phyloP scores from a whole-genome alignment of 2,113 vertebrate genomes.

The Micromys minutus region DNA sequence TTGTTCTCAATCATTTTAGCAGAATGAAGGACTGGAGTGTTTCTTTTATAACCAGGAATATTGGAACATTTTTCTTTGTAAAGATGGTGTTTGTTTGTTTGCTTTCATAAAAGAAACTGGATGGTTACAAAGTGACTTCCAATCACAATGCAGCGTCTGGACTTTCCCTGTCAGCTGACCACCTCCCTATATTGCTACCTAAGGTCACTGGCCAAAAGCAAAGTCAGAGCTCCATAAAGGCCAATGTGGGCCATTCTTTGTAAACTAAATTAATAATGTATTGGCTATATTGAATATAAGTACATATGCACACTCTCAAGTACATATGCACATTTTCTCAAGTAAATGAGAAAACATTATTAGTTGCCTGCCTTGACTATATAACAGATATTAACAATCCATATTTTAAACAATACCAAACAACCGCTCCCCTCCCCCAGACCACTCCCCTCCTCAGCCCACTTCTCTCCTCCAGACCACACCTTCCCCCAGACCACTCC shows the following conservation, averaged over 20 bases:
- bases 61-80: not conserved
- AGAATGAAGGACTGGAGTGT: not conserved
- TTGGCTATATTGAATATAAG: not conserved
- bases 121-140: not conserved
- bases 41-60: not conserved
- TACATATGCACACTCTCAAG: not conserved
- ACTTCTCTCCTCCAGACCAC: no score
- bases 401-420: not conserved
- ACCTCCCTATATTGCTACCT: not conserved
- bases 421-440: not conserved
- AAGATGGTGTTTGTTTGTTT: not conserved
- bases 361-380: constrained; percentile 11
- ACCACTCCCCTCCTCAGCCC: no score
- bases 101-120: not conserved
- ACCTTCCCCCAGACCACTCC: no score
- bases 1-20: not conserved
- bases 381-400: constrained; percentile 18
- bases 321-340: not conserved
- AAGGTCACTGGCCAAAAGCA: not conserved
- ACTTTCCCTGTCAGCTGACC: not conserved
- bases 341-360: constrained; percentile 23
- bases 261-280: constrained; percentile 26
- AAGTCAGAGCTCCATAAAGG: not conserved
- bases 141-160: not conserved
- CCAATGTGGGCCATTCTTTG: not conserved